Evolutionary conservation across 2,888 invertebrate species (phyloP), one percentile per base, ranked within the genome.

Genomic region (Ischnus inquisitorius): DNA sequence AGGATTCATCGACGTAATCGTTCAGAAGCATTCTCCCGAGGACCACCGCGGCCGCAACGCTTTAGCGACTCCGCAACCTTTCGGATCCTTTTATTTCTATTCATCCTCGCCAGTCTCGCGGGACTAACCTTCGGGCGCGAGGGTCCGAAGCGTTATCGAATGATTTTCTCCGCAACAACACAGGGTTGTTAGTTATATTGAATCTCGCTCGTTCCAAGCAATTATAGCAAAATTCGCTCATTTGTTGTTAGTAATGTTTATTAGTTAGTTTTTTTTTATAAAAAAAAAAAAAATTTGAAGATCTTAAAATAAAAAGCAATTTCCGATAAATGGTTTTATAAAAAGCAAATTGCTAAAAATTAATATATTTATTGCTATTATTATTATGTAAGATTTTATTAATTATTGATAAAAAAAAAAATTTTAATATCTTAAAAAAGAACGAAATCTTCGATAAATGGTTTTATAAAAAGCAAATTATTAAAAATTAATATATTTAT

Each of bases 1-100:
- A 78, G 83, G 83, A 84, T 84, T 84, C 72, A 28, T 46, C 54
- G 72, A 74, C 72, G 80, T 78, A 84, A 84, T 84, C 83, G 83
- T 72, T 78, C 77, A 78, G 80, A 80, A 84, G 80, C 80, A 67
- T 80, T 80, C 80, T 77, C 72, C 80, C 62, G 69, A 78, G 64
- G 72, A 80, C 67, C 68, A 46, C 16, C 16, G 25, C 41, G 64
- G 14, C 72, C 62, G 60, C 67, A 39, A 43, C 65, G 41, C 16
- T 43, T 54, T 68, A 19, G 19, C 25, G 14, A 16, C 34, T 14
- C 54, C 14, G 34, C 65, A 78, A 54, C 78, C 48, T 75, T 79
- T 83, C 74, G 69, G 69, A 74, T 60, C 79, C 34, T 65, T 65
- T 51, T 43, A 68, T 62, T 28, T 51, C 16, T 8, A 12, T 14